Percentiles rank a stretch among this genome's conserved stretches.
These are phyloP conservation scores for Meiosimyza platycephala DNA, from an alignment of 2,888 invertebrate species.

Conservation along the genomic window DNA sequence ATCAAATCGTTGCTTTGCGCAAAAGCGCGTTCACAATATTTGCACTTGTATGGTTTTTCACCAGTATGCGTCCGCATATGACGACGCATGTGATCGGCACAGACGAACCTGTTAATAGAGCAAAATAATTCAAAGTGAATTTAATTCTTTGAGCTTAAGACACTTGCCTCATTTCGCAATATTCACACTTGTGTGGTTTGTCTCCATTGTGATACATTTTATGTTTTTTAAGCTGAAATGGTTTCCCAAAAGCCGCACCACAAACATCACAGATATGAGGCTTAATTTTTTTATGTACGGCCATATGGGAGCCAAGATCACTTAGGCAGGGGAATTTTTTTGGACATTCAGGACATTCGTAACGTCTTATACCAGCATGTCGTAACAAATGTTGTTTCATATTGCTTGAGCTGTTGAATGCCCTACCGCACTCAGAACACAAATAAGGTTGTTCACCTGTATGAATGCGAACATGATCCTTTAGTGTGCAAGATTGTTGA, in stretches of 20 bases:
- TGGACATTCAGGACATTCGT: conserved; percentile 70
- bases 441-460: conserved; percentile 70
- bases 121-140: background rate
- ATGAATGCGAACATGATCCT: conserved; percentile 71
- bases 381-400: conserved; percentile 71
- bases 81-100: conserved; percentile 71
- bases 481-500: conserved; percentile 70
- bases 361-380: conserved; percentile 70
- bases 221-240: conserved; percentile 73
- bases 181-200: conserved; percentile 52
- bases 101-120: conserved; percentile 67
- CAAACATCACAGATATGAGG: conserved; percentile 75
- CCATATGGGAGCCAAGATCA: conserved; percentile 68
- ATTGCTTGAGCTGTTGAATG: conserved; percentile 70
- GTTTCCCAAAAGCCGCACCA: conserved; percentile 71
- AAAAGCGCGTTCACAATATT: conserved; percentile 49
- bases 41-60: conserved; percentile 52
- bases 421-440: conserved; percentile 71
- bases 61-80: conserved; percentile 73
- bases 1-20: conserved; percentile 51
- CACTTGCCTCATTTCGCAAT: conserved; percentile 52
- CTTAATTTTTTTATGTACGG: conserved; percentile 69
- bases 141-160: background rate
- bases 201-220: conserved; percentile 75
- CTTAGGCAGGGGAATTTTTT: conserved; percentile 71